Evolutionary conservation across 2,888 invertebrate genomes (phyloP).

Genomic region (Athetis lepigone): DNA sequence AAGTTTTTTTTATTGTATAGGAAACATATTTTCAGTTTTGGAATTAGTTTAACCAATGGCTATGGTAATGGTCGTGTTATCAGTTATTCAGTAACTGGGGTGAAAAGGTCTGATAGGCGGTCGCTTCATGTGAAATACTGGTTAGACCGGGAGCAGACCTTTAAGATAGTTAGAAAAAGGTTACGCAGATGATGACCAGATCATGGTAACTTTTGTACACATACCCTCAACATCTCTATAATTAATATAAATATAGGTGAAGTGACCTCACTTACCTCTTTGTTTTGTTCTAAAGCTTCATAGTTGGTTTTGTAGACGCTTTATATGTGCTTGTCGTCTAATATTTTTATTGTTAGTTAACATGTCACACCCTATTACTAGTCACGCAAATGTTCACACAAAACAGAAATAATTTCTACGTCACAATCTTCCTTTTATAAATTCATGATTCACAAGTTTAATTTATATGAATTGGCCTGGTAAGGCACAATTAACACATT

Average conservation of each 20-base stretch:
- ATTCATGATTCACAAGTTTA: conserved; percentile 25
- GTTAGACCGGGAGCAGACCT: too few relatives aligned
- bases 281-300: neutral
- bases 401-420: conserved; percentile 20
- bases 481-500: conserved; percentile 18
- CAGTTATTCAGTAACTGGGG: too few relatives aligned
- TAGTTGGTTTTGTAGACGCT: conserved; percentile 14
- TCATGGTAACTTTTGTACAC: too few relatives aligned
- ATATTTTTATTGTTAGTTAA: conserved; percentile 23
- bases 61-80: too few relatives aligned
- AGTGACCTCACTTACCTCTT: neutral
- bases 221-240: too few relatives aligned
- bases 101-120: too few relatives aligned
- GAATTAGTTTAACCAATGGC: too few relatives aligned
- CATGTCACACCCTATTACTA: conserved; percentile 29
- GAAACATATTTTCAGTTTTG: too few relatives aligned
- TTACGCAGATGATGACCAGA: too few relatives aligned
- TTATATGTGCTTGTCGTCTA: conserved; percentile 5
- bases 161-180: too few relatives aligned
- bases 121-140: too few relatives aligned
- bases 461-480: neutral
- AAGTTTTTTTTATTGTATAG: neutral
- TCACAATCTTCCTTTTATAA: conserved; percentile 11
- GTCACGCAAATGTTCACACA: conserved; percentile 43
- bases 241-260: too few relatives aligned